phyloP scores from a whole-genome alignment of 1,140 invertebrate genomes.

The Drosophila fuyamai region DNA sequence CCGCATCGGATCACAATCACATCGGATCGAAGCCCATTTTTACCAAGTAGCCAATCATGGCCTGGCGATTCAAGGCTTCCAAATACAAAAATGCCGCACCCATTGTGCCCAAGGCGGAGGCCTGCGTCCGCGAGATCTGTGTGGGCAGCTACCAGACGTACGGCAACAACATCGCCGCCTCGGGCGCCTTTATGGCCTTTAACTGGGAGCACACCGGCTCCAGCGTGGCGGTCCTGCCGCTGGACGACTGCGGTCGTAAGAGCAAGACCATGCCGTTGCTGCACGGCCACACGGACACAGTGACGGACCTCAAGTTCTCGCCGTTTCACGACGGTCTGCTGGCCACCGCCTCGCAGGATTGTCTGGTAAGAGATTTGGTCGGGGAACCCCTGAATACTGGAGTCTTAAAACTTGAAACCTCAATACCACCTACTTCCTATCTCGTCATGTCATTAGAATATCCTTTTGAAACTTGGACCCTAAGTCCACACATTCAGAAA shows the following conservation, averaged over 20 bases:
- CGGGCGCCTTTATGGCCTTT: slow-evolving; percentile 96
- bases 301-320: slow-evolving; percentile 97
- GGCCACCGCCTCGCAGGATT: slow-evolving; percentile 96
- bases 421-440: too few relatives aligned
- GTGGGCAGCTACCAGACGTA: slow-evolving; percentile 96
- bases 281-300: slow-evolving; percentile 94
- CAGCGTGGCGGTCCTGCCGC: slow-evolving; percentile 93
- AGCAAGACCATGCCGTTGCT: slow-evolving; percentile 93
- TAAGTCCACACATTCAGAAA: too few relatives aligned
- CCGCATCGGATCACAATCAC: slow-evolving; percentile 10
- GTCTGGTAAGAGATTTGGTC: slow-evolving; percentile 86
- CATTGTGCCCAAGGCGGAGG: slow-evolving; percentile 95
- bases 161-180: slow-evolving; percentile 97
- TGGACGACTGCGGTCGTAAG: slow-evolving; percentile 94
- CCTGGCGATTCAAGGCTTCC: slow-evolving; percentile 97
- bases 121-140: slow-evolving; percentile 94
- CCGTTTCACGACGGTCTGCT: slow-evolving; percentile 97
- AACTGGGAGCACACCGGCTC: slow-evolving; percentile 95
- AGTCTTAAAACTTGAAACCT: too few relatives aligned
- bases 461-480: too few relatives aligned
- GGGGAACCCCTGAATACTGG: background rate
- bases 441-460: too few relatives aligned
- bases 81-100: slow-evolving; percentile 98
- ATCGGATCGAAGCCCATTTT: slow-evolving; percentile 5
- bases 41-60: slow-evolving; percentile 86